Percentiles rank a stretch among this genome's conserved stretches.
Conservation (phyloP, 2,888 invertebrate genomes). For the Caenorhabditis japonica region DNA sequence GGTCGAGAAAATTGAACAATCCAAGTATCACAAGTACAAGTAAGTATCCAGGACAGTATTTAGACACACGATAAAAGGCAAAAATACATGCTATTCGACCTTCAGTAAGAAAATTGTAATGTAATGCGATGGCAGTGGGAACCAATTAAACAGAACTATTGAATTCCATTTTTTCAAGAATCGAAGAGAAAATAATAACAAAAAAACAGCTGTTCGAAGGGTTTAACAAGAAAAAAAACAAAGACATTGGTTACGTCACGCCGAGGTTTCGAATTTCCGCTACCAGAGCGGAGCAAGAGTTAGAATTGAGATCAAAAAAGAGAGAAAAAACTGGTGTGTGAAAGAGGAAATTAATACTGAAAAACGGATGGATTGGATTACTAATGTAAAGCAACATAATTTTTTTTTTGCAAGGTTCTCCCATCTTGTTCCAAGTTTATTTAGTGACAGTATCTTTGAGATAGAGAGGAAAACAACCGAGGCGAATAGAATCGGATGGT, state of each 20-base stretch:
- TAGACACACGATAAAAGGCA: too few species aligned
- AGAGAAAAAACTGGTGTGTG: too few species aligned
- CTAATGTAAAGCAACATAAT: slow-evolving; percentile 44
- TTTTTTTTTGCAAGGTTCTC: too few species aligned
- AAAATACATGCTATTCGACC: too few species aligned
- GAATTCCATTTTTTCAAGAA: too few species aligned
- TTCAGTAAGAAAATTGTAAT: too few species aligned
- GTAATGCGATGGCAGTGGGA: too few species aligned
- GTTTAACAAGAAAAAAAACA: slow-evolving; percentile 8
- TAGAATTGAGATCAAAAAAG: background rate
- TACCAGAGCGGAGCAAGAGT: slow-evolving; percentile 8
- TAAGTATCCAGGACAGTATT: background rate
- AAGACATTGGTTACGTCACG: slow-evolving; percentile 27
- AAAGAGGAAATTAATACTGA: slow-evolving; percentile 10
- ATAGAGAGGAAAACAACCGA: slow-evolving; percentile 14
- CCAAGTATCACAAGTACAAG: slow-evolving; percentile 2
- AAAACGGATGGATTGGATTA: slow-evolving; percentile 44
- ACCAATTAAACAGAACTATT: slow-evolving; percentile 27
- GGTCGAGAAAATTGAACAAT: background rate
- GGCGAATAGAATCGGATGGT: background rate
- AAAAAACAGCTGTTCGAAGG: slow-evolving; percentile 24
- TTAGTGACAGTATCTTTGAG: slow-evolving; percentile 25
- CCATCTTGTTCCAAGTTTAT: slow-evolving; percentile 19
- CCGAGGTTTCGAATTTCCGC: slow-evolving; percentile 29
- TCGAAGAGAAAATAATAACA: too few species aligned